Base-by-base conservation (phyloP, 1,140 invertebrate species). In the Caerostris extrusa region DNA sequence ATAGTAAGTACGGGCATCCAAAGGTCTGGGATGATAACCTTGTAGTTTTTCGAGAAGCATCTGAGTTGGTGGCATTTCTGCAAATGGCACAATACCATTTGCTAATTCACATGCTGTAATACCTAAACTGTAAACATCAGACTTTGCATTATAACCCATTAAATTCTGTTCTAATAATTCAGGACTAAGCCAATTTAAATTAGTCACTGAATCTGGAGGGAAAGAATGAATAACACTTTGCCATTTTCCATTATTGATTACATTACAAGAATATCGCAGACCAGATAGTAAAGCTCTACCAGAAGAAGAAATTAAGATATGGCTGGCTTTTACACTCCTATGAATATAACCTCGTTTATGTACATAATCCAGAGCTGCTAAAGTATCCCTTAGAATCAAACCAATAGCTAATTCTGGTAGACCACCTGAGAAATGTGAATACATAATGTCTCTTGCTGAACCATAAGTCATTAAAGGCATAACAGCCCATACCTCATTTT, bases 161-260 rank as follows among this genome's bases (percentile, higher is more conserved):
- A 99, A 96, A 96, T 99, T 98, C 97, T 98, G 96, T 96, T 98
- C 97, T 53, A 99, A 96, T n/a, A 99, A 96, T 96, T 99, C 98
- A 34, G 98, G 98, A 95, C 98, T 98, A 3, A 98, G 96, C 98
- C 98, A 99, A 95, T 98, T 98, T 3, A 99, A 95, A 95, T 98
- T 98, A 58, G 97, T 96, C 91, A 97, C 96, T 64, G 97, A 97
- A 56, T 97, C 97, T 2, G 97, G 96, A 6, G 98, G 98, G 95
- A 98, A 98, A 91, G 97, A 97, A 96, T 98, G 98, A 17, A 98
- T 96, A 17, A 96, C 97, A 89, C 96, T 96, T 94, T 97, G 97
- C 96, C 97, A 97, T 95, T 97, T 97, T 3, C 98, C 98, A 95
- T 97, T 97, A 81, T 97, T 96, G 91, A 98, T 96, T 95, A 98